Percentiles rank a stretch among this genome's conserved stretches.
Conservation (phyloP, 2,113 vertebrate genomes). For the Agelaius tricolor region DNA sequence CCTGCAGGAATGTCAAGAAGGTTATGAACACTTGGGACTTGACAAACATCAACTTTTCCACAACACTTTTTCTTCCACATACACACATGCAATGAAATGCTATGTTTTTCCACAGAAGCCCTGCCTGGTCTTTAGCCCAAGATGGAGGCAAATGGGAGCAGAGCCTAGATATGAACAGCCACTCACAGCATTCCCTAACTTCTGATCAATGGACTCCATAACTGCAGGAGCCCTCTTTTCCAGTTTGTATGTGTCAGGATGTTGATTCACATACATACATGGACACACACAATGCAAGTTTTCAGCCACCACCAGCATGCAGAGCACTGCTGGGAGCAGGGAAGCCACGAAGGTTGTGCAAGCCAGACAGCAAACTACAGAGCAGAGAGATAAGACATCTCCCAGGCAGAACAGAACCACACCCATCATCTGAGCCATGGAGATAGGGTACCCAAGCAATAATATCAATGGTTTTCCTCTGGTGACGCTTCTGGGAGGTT, state of each 20-base stretch:
- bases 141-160: neutral
- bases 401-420: neutral
- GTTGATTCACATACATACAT: fast-evolving
- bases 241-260: too few species aligned
- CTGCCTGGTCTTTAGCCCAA: neutral
- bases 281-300: neutral
- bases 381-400: neutral
- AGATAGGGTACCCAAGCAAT: neutral
- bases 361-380: neutral
- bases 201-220: fast-evolving
- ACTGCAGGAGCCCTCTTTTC: neutral
- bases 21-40: neutral
- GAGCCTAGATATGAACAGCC: neutral
- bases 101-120: neutral
- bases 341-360: neutral
- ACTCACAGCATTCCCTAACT: neutral
- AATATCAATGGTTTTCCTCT: neutral
- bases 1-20: neutral
- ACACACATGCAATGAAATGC: neutral
- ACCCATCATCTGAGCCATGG: neutral
- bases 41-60: neutral
- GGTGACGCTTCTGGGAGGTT: neutral
- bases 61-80: neutral
- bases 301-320: neutral
- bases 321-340: neutral